Conservation (phyloP, 2,888 invertebrate species). For the Andrena hattorfiana region DNA sequence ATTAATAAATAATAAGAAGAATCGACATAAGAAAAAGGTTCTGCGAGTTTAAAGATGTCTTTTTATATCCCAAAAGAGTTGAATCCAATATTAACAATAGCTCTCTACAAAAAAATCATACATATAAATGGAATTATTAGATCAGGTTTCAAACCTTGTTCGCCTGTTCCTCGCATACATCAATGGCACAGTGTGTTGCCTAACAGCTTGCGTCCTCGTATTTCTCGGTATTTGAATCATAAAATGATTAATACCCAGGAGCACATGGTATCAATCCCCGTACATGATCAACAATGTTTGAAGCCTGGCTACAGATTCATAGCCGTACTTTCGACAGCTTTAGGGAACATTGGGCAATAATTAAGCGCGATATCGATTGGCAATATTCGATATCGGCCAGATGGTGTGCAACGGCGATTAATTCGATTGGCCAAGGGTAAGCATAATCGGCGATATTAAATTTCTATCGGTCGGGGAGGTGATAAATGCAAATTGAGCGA, state of each 20-base stretch:
- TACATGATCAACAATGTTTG: constrained; percentile 3
- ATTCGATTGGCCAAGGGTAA: constrained; percentile 35
- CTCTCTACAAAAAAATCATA: too few species aligned
- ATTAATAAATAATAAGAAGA: too few species aligned
- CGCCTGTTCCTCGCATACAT: too few species aligned
- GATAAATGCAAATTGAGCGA: constrained; percentile 18
- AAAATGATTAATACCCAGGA: neutral
- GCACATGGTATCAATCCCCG: neutral
- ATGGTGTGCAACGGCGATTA: constrained; percentile 19
- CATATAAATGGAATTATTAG: too few species aligned
- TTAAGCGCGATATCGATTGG: constrained; percentile 48
- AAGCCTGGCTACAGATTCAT: constrained; percentile 8
- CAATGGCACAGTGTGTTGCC: too few species aligned
- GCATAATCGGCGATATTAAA: constrained; percentile 36
- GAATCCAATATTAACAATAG: too few species aligned
- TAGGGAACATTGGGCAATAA: constrained; percentile 26
- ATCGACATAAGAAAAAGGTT: too few species aligned
- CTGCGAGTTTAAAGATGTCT: too few species aligned
- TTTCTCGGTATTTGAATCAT: neutral
- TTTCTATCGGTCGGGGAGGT: constrained; percentile 33
- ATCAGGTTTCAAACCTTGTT: too few species aligned
- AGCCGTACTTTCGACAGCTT: constrained; percentile 17
- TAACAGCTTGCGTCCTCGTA: neutral
- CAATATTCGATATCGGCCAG: constrained; percentile 29
- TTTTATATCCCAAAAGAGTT: too few species aligned